Conservation (phyloP, 1,140 invertebrate genomes). For the Ceratina japonica region DNA sequence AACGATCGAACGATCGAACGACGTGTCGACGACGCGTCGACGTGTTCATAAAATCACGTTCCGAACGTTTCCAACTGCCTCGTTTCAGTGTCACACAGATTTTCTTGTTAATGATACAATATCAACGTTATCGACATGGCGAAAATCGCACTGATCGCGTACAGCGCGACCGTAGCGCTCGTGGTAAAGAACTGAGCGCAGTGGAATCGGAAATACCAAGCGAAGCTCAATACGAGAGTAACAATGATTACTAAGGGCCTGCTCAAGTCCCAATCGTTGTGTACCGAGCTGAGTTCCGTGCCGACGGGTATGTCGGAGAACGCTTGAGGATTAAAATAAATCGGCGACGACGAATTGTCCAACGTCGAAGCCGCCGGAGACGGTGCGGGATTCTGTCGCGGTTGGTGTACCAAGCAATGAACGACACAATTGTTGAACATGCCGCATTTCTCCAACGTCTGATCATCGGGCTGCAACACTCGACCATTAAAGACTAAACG, state of each 20-base stretch:
- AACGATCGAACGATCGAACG: conserved; percentile 11
- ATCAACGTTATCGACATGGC: conserved; percentile 70
- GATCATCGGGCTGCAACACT: conserved; percentile 87
- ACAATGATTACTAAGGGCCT: conserved; percentile 77
- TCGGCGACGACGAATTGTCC: conserved; percentile 68
- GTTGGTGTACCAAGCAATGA: conserved; percentile 89
- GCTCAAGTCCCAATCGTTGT: conserved; percentile 79
- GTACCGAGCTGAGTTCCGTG: conserved; percentile 73
- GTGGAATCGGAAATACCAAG: conserved; percentile 84
- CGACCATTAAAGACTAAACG: conserved; percentile 94
- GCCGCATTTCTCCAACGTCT: conserved; percentile 88
- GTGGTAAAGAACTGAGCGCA: conserved; percentile 83
- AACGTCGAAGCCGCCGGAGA: conserved; percentile 58
- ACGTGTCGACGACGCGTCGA: conserved; percentile 25
- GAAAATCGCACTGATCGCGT: conserved; percentile 82
- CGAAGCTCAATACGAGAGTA: conserved; percentile 77
- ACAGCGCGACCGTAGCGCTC: conserved; percentile 82
- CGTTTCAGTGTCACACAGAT: conserved; percentile 8
- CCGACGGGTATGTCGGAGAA: conserved; percentile 74
- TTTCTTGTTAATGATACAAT: conserved; percentile 74
- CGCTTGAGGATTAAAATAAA: conserved; percentile 71
- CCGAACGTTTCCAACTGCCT: conserved; percentile 14
- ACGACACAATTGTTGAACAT: conserved; percentile 93
- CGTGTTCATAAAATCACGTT: conserved; percentile 30
- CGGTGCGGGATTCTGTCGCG: conserved; percentile 65